Conservation (phyloP, 2,797 vertebrate species). For the Catharus ustulatus region DNA sequence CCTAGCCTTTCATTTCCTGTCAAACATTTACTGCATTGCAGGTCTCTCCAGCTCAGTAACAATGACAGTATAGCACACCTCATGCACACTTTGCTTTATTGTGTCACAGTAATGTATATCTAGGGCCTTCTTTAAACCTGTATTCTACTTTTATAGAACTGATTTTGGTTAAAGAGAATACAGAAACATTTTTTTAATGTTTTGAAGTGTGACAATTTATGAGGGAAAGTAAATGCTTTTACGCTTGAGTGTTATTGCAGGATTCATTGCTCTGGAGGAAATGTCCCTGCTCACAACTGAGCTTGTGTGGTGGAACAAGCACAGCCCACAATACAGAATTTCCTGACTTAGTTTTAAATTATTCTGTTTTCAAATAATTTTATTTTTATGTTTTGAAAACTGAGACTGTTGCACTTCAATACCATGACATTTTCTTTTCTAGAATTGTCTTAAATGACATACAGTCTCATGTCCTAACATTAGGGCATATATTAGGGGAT, state of each 20-base stretch:
- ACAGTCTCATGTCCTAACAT: background rate
- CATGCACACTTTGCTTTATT: background rate
- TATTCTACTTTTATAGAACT: constrained; percentile 53
- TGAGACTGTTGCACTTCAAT: background rate
- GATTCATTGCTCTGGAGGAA: background rate
- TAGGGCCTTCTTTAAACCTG: constrained; percentile 50
- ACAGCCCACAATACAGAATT: background rate
- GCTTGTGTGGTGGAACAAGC: background rate
- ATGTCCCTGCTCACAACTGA: background rate
- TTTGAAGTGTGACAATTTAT: constrained; percentile 42
- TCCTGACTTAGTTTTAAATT: background rate
- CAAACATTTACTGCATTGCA: constrained; percentile 61
- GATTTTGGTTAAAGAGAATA: constrained; percentile 51
- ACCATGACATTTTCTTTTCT: background rate
- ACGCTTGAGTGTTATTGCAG: background rate
- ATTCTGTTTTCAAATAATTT: background rate
- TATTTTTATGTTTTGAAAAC: background rate
- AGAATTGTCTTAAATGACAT: background rate
- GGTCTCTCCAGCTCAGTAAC: constrained; percentile 36
- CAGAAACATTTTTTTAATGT: constrained; percentile 5
- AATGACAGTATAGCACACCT: background rate
- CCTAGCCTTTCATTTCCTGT: constrained; percentile 27
- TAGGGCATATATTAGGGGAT: background rate
- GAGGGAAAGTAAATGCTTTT: constrained; percentile 21
- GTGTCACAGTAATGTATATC: constrained; percentile 3